Evolutionary conservation across 1,140 invertebrate genomes (phyloP).

Genomic region (Semibalanus balanoides): DNA sequence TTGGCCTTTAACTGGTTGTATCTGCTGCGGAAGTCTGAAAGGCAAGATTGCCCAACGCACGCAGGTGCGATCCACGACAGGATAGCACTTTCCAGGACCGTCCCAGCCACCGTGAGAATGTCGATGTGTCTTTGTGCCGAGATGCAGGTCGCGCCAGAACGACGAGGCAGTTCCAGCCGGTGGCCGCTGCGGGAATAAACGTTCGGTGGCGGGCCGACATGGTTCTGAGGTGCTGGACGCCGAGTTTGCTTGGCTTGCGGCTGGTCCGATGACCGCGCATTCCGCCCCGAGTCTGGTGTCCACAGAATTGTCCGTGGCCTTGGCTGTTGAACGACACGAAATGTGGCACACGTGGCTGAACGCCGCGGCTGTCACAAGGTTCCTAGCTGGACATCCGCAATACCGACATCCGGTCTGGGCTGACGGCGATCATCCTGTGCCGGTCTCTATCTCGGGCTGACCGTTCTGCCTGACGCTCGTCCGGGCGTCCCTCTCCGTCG

Average conservation of each 20-base stretch:
- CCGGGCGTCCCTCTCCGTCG: not conserved
- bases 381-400: not conserved
- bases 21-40: not conserved
- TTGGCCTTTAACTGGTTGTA: not conserved
- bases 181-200: not conserved
- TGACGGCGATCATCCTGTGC: not conserved
- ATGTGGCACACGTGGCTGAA: not conserved
- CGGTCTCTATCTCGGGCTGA: no score
- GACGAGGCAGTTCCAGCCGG: not conserved
- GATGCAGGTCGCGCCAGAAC: not conserved
- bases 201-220: not conserved
- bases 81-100: not conserved
- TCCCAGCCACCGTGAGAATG: not conserved
- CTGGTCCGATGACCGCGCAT: conserved; percentile 1
- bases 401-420: no score
- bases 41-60: not conserved
- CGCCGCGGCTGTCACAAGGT: no score
- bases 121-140: not conserved
- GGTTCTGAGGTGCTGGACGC: not conserved
- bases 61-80: conserved; percentile 9
- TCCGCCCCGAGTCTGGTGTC: conserved; percentile 10
- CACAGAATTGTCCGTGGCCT: not conserved
- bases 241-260: not conserved
- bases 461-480: not conserved
- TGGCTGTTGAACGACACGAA: not conserved